These are phyloP conservation scores for Arge pagana DNA, from an alignment of 2,888 invertebrate species.

Conservation along the genomic window DNA sequence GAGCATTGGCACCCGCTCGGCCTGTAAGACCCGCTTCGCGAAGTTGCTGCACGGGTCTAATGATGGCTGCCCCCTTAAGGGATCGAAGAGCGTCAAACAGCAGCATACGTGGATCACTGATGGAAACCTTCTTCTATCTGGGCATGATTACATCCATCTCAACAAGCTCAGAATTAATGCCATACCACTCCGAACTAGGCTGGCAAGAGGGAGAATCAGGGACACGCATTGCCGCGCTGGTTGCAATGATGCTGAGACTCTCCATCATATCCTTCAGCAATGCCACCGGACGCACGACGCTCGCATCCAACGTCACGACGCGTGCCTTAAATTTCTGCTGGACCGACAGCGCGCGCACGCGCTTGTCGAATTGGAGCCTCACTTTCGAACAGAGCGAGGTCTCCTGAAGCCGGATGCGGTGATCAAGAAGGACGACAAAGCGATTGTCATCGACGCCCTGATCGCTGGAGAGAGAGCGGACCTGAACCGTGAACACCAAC, in stretches of 20 bases:
- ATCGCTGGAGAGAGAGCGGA: slow-evolving; percentile 42
- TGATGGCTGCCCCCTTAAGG: slow-evolving; percentile 26
- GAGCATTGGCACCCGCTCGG: background rate
- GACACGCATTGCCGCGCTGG: slow-evolving; percentile 40
- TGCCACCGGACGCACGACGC: slow-evolving; percentile 47
- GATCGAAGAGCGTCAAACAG: background rate
- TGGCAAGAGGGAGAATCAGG: slow-evolving; percentile 35
- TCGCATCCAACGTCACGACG: slow-evolving; percentile 45
- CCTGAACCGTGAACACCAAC: slow-evolving; percentile 36
- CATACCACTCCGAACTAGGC: slow-evolving; percentile 41
- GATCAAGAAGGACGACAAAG: slow-evolving; percentile 30
- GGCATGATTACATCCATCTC: slow-evolving; percentile 45
- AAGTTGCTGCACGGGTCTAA: slow-evolving; percentile 19
- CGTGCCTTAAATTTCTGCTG: too few species aligned
- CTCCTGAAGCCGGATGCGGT: slow-evolving; percentile 47
- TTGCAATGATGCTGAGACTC: slow-evolving; percentile 41
- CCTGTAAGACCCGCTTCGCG: slow-evolving; percentile 2
- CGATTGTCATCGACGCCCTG: slow-evolving; percentile 46
- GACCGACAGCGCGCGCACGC: too few species aligned
- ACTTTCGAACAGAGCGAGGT: slow-evolving; percentile 35
- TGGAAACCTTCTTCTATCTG: slow-evolving; percentile 36
- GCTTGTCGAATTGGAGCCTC: slow-evolving; percentile 37
- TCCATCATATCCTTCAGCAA: slow-evolving; percentile 44
- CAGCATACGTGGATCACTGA: slow-evolving; percentile 32
- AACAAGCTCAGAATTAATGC: slow-evolving; percentile 43